phyloP scores from a whole-genome alignment of 2,888 invertebrate species.

The Xanthorhoe spadicearia region DNA sequence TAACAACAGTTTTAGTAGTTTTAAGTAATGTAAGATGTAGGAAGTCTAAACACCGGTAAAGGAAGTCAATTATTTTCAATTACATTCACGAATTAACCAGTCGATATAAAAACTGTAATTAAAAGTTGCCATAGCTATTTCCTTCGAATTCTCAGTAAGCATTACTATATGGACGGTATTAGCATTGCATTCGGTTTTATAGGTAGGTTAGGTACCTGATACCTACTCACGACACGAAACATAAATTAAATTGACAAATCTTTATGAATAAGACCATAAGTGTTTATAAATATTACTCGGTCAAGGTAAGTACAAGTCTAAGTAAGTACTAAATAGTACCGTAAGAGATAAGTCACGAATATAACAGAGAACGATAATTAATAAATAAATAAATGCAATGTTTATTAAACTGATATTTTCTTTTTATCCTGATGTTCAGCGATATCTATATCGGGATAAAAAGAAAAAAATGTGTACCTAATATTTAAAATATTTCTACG shows the following conservation, averaged over 20 bases:
- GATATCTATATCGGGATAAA: too few relatives aligned
- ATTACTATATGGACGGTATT: conserved; percentile 27
- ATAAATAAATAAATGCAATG: neutral
- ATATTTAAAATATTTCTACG: too few relatives aligned
- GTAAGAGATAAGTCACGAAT: conserved; percentile 41
- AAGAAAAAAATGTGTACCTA: too few relatives aligned
- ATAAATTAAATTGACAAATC: too few relatives aligned
- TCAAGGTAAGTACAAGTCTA: neutral
- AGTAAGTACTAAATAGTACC: conserved; percentile 21
- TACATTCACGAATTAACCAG: conserved; percentile 23
- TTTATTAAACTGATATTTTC: too few relatives aligned
- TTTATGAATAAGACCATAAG: too few relatives aligned
- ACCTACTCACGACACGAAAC: neutral
- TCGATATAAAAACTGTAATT: conserved; percentile 25
- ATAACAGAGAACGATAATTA: conserved; percentile 24
- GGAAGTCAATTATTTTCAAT: conserved; percentile 22
- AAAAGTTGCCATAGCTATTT: conserved; percentile 26
- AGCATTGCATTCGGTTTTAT: conserved; percentile 30
- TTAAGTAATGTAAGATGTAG: neutral
- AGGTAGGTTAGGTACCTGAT: too few relatives aligned
- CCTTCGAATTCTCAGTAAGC: conserved; percentile 26
- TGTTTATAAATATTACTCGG: too few relatives aligned
- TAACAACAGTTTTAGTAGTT: neutral
- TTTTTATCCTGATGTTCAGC: too few relatives aligned
- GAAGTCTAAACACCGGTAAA: neutral